Evolutionary conservation across 2,888 invertebrate species (phyloP).

Genomic region (Phasia obesa): DNA sequence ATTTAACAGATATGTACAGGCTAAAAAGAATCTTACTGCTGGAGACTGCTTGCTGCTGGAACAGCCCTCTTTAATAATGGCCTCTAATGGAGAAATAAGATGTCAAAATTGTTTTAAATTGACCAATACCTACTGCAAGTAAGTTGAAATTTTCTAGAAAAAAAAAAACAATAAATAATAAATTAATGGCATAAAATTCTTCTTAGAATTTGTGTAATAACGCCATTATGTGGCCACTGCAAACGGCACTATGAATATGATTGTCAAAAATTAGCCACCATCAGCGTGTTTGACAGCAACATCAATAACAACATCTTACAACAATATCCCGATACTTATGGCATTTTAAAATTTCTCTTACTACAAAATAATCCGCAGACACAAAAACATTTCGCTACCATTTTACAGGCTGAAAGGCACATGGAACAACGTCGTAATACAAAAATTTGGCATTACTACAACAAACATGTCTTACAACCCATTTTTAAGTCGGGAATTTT

Average conservation of each 20-base stretch:
- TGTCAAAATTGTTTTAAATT: slow-evolving; percentile 84
- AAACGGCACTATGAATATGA: slow-evolving; percentile 83
- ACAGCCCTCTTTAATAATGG: slow-evolving; percentile 84
- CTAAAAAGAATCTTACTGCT: slow-evolving; percentile 83
- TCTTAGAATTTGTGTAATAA: slow-evolving; percentile 83
- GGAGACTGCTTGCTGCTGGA: slow-evolving; percentile 85
- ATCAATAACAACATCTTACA: slow-evolving; percentile 79
- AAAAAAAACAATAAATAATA: background rate
- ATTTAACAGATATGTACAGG: slow-evolving; percentile 83
- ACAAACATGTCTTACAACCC: slow-evolving; percentile 82
- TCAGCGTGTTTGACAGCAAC: slow-evolving; percentile 75
- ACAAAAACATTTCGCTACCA: slow-evolving; percentile 82
- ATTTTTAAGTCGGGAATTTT: slow-evolving; percentile 74
- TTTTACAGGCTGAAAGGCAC: slow-evolving; percentile 85
- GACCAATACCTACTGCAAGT: slow-evolving; percentile 78
- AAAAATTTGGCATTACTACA: slow-evolving; percentile 84
- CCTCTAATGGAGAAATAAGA: slow-evolving; percentile 78
- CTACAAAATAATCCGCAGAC: slow-evolving; percentile 82
- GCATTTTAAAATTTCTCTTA: slow-evolving; percentile 83
- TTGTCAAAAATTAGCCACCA: slow-evolving; percentile 83
- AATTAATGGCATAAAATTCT: background rate
- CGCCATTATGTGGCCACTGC: slow-evolving; percentile 83
- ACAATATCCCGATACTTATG: slow-evolving; percentile 73
- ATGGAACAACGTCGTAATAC: slow-evolving; percentile 83
- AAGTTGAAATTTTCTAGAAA: slow-evolving; percentile 37